Base-by-base conservation (phyloP, 2,888 invertebrate genomes). In the Lasioglossum figueresi region DNA sequence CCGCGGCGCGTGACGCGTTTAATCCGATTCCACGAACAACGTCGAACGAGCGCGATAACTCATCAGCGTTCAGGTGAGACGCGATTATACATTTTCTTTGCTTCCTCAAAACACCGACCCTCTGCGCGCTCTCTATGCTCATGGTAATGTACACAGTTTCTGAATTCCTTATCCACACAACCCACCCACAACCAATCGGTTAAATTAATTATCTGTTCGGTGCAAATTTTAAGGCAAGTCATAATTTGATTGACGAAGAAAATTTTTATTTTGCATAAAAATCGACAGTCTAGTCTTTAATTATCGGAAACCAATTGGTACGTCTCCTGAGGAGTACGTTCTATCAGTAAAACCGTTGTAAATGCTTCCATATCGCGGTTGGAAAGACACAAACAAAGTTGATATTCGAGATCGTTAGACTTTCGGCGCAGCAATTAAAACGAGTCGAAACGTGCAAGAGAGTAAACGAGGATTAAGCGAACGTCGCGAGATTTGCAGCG, bases 21-120 rank as follows among this genome's bases (percentile, higher is more conserved):
- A 84, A 86, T 86, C 79, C 82, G 74, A 86, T 84, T 82, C 82
- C 76, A 66, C n/a, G 86, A 72, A 79, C 68, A 78, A 79, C 81
- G 76, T 77, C 85, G 80, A 84, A 81, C 75, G 23, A 40, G 31
- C 31, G 76, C 76, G 73, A 82, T 86, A 84, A 76, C 71, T 85
- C 85, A 80, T 79, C 77, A 48, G 76, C 82, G 71, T 52, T 77
- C 80, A 78, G 56, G 59, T 86, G 79, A 82, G 66, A 76, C 82
- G 79, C 74, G 85, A 77, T 86, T 82, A 86, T 80, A 71, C 43
- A 34, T 70, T 76, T 40, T 79, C 80, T 79, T 43, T 71, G 74
- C 59, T 80, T 79, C 80, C 76, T 78, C 68, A 14, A 52, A 59
- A 74, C n/a, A 14, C 68, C 79, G 31, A 72, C 34, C 73, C 73